phyloP scores from a whole-genome alignment of 2,888 invertebrate species.

The Aromia moschata region DNA sequence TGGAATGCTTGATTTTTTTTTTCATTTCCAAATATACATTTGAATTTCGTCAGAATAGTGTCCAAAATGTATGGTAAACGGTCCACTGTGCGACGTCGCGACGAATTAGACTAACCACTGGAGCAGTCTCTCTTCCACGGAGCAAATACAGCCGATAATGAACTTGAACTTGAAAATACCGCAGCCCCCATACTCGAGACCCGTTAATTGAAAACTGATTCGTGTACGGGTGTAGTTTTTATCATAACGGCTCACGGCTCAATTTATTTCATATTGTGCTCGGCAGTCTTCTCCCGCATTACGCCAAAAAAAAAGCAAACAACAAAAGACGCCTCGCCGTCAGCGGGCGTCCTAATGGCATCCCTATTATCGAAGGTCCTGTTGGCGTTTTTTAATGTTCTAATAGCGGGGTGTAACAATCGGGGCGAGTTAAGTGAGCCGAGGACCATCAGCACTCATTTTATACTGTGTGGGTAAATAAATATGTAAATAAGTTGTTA shows the following conservation, averaged over 20 bases:
- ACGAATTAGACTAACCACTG: too few relatives aligned
- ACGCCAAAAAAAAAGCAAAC: constrained; percentile 21
- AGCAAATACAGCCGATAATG: background rate
- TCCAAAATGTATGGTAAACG: too few relatives aligned
- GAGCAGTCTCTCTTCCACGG: too few relatives aligned
- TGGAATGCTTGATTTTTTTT: too few relatives aligned
- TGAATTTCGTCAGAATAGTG: too few relatives aligned
- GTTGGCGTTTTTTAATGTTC: constrained; percentile 16
- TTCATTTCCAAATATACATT: too few relatives aligned
- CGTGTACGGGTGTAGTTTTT: constrained; percentile 11
- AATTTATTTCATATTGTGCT: constrained; percentile 14
- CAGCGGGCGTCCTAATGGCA: constrained; percentile 13
- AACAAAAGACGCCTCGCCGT: constrained; percentile 10
- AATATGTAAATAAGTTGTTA: too few relatives aligned
- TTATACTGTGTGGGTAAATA: too few relatives aligned
- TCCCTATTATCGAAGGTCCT: background rate
- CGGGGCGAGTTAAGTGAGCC: constrained; percentile 6
- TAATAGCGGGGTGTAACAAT: constrained; percentile 11
- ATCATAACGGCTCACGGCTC: constrained; percentile 7
- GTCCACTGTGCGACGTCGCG: too few relatives aligned
- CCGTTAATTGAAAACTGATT: constrained; percentile 14
- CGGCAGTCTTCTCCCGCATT: constrained; percentile 16
- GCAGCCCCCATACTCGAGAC: constrained; percentile 6
- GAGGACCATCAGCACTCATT: background rate
- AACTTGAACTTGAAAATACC: background rate